A percentile compares a stretch with the other conserved stretches of the same genome.
Conservation (phyloP, 1,140 invertebrate species). For the Proctacanthus coquilletti region DNA sequence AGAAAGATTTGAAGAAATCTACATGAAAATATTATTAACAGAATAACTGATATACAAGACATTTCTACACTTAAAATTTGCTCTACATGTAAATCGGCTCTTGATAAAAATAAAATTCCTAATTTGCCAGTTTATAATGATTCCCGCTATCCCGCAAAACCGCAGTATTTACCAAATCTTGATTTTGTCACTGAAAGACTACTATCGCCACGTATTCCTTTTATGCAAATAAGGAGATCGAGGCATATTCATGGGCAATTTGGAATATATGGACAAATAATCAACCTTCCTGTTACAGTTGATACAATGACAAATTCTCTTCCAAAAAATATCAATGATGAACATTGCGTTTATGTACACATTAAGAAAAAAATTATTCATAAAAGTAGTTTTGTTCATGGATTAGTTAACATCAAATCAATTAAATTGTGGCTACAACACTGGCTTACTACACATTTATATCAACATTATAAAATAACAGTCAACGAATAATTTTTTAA, state of each 20-base stretch:
- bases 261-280: constrained; percentile 14
- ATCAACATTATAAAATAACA: not conserved
- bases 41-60: not conserved
- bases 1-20: not conserved
- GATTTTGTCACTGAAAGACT: constrained; percentile 4
- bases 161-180: not conserved
- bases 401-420: not conserved
- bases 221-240: constrained; percentile 19
- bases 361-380: constrained; percentile 15
- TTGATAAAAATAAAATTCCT: not conserved
- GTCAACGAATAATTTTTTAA: constrained; percentile 6
- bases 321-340: constrained; percentile 14
- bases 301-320: constrained; percentile 14
- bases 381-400: constrained; percentile 8
- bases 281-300: constrained; percentile 15
- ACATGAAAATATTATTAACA: not conserved
- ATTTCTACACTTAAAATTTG: not conserved
- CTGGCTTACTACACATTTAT: not conserved
- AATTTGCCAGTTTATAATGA: not conserved
- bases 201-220: constrained; percentile 18
- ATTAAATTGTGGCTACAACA: not conserved
- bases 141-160: not conserved
- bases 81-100: not conserved
- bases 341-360: constrained; percentile 13
- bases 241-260: constrained; percentile 13